phyloP scores from a whole-genome alignment of 2,113 vertebrate species.

The Cryptotis parvus region DNA sequence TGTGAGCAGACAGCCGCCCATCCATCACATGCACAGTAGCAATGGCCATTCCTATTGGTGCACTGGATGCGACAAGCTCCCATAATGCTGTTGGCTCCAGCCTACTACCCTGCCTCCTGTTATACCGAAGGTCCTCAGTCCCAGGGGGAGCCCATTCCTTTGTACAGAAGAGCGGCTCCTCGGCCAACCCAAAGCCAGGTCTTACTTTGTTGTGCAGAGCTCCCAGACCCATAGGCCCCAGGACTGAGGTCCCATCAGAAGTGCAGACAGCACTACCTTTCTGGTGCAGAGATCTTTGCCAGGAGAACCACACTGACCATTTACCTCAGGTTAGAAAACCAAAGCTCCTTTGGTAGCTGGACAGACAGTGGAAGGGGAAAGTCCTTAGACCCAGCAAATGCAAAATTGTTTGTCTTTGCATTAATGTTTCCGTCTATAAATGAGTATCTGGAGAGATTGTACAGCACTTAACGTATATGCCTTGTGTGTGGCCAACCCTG shows the following conservation, averaged over 20 bases:
- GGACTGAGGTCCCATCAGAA: neutral
- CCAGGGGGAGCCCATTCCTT: neutral
- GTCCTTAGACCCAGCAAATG: neutral
- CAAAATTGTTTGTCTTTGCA: slow-evolving; percentile 31
- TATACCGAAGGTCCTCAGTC: too few relatives aligned
- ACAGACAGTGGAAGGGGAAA: neutral
- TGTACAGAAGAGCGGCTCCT: neutral
- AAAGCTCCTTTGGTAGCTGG: neutral
- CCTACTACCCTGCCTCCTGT: too few relatives aligned
- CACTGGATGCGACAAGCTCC: neutral
- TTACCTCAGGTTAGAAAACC: neutral
- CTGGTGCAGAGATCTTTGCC: neutral
- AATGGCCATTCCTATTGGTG: slow-evolving; percentile 10
- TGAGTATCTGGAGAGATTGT: neutral
- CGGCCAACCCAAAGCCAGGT: neutral
- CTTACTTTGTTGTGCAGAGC: neutral
- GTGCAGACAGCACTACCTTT: neutral
- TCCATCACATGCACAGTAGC: slow-evolving; percentile 58
- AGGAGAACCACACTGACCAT: neutral
- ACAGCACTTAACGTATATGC: too few relatives aligned
- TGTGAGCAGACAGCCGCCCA: slow-evolving; percentile 37
- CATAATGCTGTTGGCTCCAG: too few relatives aligned
- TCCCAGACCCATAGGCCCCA: neutral
- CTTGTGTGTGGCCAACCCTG: too few relatives aligned
- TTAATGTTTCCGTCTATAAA: neutral